These are phyloP conservation scores for Clarias macrocephalus DNA, from an alignment of 2,113 vertebrate species.

Conservation along the genomic window DNA sequence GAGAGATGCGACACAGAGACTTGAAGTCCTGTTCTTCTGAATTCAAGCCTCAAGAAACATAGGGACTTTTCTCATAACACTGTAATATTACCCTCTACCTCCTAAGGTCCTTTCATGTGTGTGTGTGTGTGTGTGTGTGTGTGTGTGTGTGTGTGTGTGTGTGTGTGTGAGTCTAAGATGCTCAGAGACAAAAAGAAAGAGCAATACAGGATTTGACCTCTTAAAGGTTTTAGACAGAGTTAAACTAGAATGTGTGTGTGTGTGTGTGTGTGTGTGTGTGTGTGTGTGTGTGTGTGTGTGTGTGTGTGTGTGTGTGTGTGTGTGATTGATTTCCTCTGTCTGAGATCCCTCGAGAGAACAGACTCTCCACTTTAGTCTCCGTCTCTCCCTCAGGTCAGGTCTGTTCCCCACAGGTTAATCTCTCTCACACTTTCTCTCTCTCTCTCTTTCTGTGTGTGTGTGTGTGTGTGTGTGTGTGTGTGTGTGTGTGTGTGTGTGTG, in stretches of 20 bases:
- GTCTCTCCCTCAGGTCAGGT: constrained; percentile 48
- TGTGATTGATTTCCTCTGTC: constrained; percentile 51
- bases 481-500: not conserved
- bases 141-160: constrained; percentile 38
- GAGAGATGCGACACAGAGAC: too few species aligned
- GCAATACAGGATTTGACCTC: constrained; percentile 25
- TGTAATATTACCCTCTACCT: constrained; percentile 37
- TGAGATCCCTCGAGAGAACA: constrained; percentile 36
- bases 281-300: constrained; percentile 38
- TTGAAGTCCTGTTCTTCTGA: constrained; percentile 14
- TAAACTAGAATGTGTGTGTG: constrained; percentile 1
- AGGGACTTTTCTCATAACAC: constrained; percentile 46
- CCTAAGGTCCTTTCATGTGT: constrained; percentile 24
- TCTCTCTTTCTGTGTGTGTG: not conserved
- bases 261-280: constrained; percentile 17
- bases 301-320: constrained; percentile 38
- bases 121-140: not conserved
- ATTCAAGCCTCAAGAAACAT: constrained; percentile 22
- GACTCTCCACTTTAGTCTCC: constrained; percentile 39
- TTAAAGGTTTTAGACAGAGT: constrained; percentile 1
- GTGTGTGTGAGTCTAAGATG: constrained; percentile 20
- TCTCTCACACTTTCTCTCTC: constrained; percentile 28
- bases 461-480: too few species aligned
- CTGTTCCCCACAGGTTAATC: constrained; percentile 51
- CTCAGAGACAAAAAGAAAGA: not conserved